phyloP scores from a whole-genome alignment of 2,888 invertebrate genomes.

The Allygus modestus region DNA sequence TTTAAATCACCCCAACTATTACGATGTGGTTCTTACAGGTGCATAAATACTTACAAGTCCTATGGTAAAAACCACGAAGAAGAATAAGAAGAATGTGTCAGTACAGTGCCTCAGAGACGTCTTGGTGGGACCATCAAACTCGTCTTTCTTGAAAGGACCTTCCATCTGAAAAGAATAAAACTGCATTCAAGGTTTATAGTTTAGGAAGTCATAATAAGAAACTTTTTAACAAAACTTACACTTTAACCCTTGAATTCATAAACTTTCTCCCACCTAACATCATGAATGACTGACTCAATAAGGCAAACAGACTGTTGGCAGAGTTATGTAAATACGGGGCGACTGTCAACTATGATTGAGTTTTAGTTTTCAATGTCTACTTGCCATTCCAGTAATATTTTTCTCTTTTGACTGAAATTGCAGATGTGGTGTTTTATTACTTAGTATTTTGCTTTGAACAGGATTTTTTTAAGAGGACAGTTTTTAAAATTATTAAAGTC shows the following conservation, averaged over 20 bases:
- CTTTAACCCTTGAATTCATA: no score
- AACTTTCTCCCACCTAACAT: no score
- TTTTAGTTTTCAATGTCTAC: neutral
- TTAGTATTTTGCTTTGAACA: no score
- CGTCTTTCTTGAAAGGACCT: slow-evolving; percentile 56
- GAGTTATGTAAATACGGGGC: neutral
- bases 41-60: slow-evolving; percentile 79
- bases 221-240: no score
- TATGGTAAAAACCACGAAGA: slow-evolving; percentile 77
- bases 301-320: neutral
- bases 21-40: no score
- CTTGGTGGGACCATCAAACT: slow-evolving; percentile 71
- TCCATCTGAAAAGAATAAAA: slow-evolving; percentile 48
- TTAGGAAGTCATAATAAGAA: no score
- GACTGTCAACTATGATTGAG: neutral
- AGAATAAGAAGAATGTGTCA: slow-evolving; percentile 77
- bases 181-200: slow-evolving; percentile 2
- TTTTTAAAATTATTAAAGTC: no score
- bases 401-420: no score
- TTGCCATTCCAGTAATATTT: slow-evolving; percentile 42
- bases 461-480: no score
- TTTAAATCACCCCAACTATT: no score
- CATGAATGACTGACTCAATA: neutral
- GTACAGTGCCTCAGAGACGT: slow-evolving; percentile 75
- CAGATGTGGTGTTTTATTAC: no score